These are phyloP conservation scores for Semaprochilodus insignis DNA, from an alignment of 2,797 vertebrate species.

Conservation along the genomic window DNA sequence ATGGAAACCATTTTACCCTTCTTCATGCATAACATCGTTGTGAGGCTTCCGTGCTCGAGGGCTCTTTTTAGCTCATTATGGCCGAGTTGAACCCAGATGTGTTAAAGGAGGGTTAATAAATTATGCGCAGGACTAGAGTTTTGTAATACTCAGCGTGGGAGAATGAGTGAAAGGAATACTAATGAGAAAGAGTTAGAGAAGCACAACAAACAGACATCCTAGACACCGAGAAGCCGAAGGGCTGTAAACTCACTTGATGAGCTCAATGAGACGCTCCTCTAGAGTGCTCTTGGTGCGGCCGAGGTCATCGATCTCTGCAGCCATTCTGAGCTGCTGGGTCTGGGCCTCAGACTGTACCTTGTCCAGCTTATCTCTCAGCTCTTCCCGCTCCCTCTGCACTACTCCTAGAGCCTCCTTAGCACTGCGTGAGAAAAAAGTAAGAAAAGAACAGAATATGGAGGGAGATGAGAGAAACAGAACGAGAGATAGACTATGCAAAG, in stretches of 20 bases:
- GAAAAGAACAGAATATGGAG: neutral
- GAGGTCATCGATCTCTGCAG: constrained; percentile 91
- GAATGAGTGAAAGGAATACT: constrained; percentile 3
- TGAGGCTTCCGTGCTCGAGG: too few relatives aligned
- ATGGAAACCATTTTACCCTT: too few relatives aligned
- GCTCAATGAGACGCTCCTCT: constrained; percentile 94
- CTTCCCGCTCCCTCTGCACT: constrained; percentile 73
- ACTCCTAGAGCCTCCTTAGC: constrained; percentile 78
- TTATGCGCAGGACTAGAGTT: neutral
- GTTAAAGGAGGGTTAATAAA: too few relatives aligned
- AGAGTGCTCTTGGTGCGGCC: constrained; percentile 88
- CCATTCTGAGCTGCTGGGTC: constrained; percentile 78
- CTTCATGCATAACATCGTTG: too few relatives aligned
- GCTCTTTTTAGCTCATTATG: too few relatives aligned
- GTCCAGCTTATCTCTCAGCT: constrained; percentile 78
- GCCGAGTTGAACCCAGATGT: too few relatives aligned
- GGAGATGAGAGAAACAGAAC: neutral
- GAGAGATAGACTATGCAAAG: neutral
- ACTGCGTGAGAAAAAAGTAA: constrained; percentile 65
- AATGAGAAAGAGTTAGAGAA: neutral
- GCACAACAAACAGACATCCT: constrained; percentile 24
- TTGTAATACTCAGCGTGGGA: neutral
- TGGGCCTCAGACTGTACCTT: constrained; percentile 75
- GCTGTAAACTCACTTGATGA: constrained; percentile 83
- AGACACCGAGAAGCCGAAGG: neutral